A percentile compares a stretch with the other conserved stretches of the same genome.
Conservation (phyloP, 2,113 vertebrate species). For the Pyrgilauda ruficollis region DNA sequence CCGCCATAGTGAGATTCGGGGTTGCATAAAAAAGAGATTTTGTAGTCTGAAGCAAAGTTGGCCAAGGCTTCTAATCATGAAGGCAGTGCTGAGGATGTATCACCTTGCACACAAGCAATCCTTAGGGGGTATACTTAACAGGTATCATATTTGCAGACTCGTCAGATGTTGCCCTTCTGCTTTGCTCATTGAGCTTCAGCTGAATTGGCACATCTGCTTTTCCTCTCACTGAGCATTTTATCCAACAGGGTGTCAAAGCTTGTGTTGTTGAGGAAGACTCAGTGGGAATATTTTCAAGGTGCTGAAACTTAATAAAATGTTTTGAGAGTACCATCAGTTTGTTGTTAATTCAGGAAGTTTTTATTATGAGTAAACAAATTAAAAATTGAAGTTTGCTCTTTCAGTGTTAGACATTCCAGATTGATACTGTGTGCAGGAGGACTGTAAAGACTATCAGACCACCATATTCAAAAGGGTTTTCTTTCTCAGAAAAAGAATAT, state of each 20-base stretch:
- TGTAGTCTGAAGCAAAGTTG: background rate
- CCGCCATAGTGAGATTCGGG: background rate
- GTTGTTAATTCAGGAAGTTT: background rate
- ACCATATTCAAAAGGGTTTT: background rate
- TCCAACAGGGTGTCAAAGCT: background rate
- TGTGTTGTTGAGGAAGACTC: background rate
- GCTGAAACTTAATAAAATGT: background rate
- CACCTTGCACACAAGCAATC: background rate
- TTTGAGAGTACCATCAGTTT: background rate
- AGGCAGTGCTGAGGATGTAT: background rate
- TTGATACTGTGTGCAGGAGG: background rate
- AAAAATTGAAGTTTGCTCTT: background rate
- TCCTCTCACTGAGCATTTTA: background rate
- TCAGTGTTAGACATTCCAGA: background rate
- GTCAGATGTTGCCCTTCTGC: background rate
- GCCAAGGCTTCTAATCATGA: background rate
- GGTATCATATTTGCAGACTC: background rate
- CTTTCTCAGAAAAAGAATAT: background rate
- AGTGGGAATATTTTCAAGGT: background rate
- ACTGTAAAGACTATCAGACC: background rate
- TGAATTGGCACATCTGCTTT: background rate
- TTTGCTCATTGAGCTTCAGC: background rate
- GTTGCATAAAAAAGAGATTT: background rate
- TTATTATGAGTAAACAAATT: background rate
- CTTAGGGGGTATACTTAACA: background rate